Base-by-base conservation (phyloP, 2,888 invertebrate genomes). In the Dinocampus coccinellae region DNA sequence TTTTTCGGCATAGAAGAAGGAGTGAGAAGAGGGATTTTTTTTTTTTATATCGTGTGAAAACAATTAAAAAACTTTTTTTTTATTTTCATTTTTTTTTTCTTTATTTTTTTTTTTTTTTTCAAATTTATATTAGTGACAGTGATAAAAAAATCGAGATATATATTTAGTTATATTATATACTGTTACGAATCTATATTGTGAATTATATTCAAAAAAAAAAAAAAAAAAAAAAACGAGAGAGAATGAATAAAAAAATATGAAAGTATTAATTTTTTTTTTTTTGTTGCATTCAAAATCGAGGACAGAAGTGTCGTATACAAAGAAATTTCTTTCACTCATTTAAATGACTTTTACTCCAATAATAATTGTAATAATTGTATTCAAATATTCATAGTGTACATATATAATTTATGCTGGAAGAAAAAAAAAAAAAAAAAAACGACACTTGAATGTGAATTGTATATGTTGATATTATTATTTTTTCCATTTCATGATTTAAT, bases 201-300 rank as follows among this genome's bases (percentile, higher is more conserved):
- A n/a, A n/a, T n/a, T n/a, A n/a, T n/a, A n/a, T n/a, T n/a, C n/a
- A n/a, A n/a, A n/a, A n/a, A n/a, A n/a, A n/a, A n/a, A n/a, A n/a
- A n/a, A n/a, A n/a, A n/a, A n/a, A n/a, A n/a, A n/a, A n/a, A n/a
- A n/a, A n/a, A n/a, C n/a, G n/a, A n/a, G n/a, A n/a, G n/a, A n/a
- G n/a, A n/a, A n/a, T n/a, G n/a, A n/a, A n/a, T n/a, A n/a, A n/a
- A n/a, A n/a, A n/a, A n/a, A n/a, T n/a, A n/a, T n/a, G n/a, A n/a
- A n/a, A n/a, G n/a, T n/a, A n/a, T n/a, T n/a, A n/a, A n/a, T n/a
- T n/a, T n/a, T n/a, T n/a, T n/a, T n/a, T n/a, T n/a, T 9, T 24
- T 24, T 61, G 33, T 52, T 47, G n/a, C 22, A 69, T 16, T 69
- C 69, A 69, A 70, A 65, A 52, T 65, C 58, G 60, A 65, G 58